Base-by-base conservation (phyloP, 2,888 invertebrate species). In the Platypus cylindrus region DNA sequence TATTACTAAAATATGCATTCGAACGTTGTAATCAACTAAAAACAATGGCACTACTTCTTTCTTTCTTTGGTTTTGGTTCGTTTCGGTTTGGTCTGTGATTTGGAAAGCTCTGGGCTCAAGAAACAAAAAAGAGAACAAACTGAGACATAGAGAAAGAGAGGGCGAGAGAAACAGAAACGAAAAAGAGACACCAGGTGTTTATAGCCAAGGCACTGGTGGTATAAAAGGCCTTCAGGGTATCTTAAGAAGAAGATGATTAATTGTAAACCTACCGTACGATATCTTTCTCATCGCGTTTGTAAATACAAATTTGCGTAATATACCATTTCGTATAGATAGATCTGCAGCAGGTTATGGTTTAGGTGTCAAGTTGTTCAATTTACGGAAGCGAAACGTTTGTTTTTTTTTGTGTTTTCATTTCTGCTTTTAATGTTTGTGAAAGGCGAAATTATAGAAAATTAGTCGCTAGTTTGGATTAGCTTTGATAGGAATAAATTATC, bases 231-330 rank as follows among this genome's bases (percentile, higher is more conserved):
- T n/a, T n/a, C n/a, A n/a, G n/a, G n/a, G n/a, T n/a, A n/a, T n/a
- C n/a, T n/a, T n/a, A n/a, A n/a, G 32, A 47, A 45, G 45, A 40
- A 36, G 51, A 55, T 58, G 58, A 58, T 58, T 58, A 58, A 59
- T 59, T 55, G 55, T 53, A 52, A 58, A 54, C 58, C 59, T 59
- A 58, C 59, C 54, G 59, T 59, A 53, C 48, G 51, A 45, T 59
- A 58, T 58, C 58, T 48, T 31, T 32, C 30, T 36, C 44, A 47
- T 50, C 48, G 45, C 38, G 41, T 43, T 34, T 40, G 38, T 36
- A 42, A 43, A 45, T 39, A 41, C 36, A 43, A 37, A 45, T 42
- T 33, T 41, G 36, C 42, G 34, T 34, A 37, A 35, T 38, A n/a
- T n/a, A n/a, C n/a, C n/a, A n/a, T n/a, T n/a, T n/a, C n/a, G n/a